phyloP scores from a whole-genome alignment of 2,797 vertebrate species.

The Oophaga sylvatica region DNA sequence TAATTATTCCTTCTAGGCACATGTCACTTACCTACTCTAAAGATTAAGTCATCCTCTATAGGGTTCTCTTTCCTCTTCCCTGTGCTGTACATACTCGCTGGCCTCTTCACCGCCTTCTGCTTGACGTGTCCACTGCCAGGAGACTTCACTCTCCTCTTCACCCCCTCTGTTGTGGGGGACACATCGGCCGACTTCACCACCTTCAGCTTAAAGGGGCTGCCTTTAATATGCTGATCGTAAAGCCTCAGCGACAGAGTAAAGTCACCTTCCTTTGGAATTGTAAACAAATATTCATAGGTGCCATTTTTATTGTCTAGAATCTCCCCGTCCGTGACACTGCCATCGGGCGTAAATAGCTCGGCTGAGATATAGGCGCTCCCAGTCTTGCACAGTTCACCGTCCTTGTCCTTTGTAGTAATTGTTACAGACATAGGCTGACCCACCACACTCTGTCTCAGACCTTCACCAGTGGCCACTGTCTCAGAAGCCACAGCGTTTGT shows the following conservation, averaged over 20 bases:
- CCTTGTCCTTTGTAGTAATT: slow-evolving; percentile 95
- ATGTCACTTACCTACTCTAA: slow-evolving; percentile 85
- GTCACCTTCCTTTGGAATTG: slow-evolving; percentile 87
- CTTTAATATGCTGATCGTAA: slow-evolving; percentile 93
- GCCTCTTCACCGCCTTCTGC: slow-evolving; percentile 91
- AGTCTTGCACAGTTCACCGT: slow-evolving; percentile 91
- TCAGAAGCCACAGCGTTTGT: slow-evolving; percentile 92
- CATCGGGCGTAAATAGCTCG: slow-evolving; percentile 84
- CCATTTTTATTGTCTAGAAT: slow-evolving; percentile 96
- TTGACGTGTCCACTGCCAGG: slow-evolving; percentile 90
- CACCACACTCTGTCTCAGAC: slow-evolving; percentile 87
- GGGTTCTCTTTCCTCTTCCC: slow-evolving; percentile 95
- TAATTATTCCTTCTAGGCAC: background rate
- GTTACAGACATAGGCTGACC: slow-evolving; percentile 89
- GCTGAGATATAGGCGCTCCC: slow-evolving; percentile 89
- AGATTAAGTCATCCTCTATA: slow-evolving; percentile 94
- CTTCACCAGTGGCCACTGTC: slow-evolving; percentile 92
- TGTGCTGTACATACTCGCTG: slow-evolving; percentile 95
- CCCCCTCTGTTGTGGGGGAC: slow-evolving; percentile 81
- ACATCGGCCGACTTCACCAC: slow-evolving; percentile 86
- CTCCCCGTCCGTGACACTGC: slow-evolving; percentile 84
- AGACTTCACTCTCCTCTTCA: slow-evolving; percentile 91
- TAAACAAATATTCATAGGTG: slow-evolving; percentile 92
- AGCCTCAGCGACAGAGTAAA: slow-evolving; percentile 88
- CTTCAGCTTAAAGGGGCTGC: slow-evolving; percentile 92